Evolutionary conservation across 2,797 vertebrate species (phyloP).

Genomic region (Hemitrygon akajei): DNA sequence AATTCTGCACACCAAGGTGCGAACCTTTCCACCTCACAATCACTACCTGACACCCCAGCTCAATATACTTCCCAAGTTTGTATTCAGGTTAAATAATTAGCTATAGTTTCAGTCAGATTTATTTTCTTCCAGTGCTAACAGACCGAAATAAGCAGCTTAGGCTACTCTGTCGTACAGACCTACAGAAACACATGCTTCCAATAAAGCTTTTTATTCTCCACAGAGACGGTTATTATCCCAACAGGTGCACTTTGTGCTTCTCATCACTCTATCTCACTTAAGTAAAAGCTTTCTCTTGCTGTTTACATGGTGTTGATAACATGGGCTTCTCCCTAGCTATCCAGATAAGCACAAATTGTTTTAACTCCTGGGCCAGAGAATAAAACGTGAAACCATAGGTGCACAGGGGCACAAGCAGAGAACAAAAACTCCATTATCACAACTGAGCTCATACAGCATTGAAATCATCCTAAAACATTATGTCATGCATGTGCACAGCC

Average conservation of each 20-base stretch:
- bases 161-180: background rate
- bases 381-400: constrained; percentile 13
- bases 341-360: constrained; percentile 30
- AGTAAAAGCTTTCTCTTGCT: constrained; percentile 32
- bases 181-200: background rate
- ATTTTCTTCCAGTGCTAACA: background rate
- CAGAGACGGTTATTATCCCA: background rate
- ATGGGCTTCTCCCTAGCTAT: background rate
- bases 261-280: constrained; percentile 25
- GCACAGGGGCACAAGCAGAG: constrained; percentile 4
- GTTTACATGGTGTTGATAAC: constrained; percentile 37
- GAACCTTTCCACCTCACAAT: too few relatives aligned
- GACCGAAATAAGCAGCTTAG: background rate
- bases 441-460: constrained; percentile 11
- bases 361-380: constrained; percentile 25
- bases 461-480: constrained; percentile 11
- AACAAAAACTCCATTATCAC: constrained; percentile 30
- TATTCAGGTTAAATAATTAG: background rate
- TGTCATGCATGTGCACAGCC: background rate
- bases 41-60: background rate
- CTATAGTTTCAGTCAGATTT: background rate
- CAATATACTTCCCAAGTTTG: background rate
- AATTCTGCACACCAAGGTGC: background rate
- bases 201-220: background rate
- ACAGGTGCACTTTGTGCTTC: constrained; percentile 13